Base-by-base conservation (phyloP, 2,888 invertebrate species). In the Pasiphila rectangulata region DNA sequence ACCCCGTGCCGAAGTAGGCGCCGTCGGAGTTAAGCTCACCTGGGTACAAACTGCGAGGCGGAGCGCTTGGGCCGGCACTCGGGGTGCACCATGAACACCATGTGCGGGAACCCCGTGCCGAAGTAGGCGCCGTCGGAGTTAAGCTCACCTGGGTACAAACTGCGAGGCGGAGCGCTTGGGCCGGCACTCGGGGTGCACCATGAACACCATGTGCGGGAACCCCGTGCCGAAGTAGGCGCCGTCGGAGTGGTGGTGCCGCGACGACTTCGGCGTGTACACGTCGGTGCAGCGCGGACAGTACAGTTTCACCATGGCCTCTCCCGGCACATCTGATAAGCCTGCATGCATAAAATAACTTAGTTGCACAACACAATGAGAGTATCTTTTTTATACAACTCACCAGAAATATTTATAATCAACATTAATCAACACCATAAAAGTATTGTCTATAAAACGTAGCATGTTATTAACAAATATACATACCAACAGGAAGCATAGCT, bases 281-380 rank as follows among this genome's bases (percentile, higher is more conserved):
- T 99, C 99, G 94, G 97, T 98, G 87, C 99, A 99, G 85, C 98
- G 98, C 20, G 99, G 99, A 81, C 99, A 99, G 87, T 99, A 99
- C 61, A 97, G 93, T 90, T 99, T 99, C 44, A 98, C 99, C 99
- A 99, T 99, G 34, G 98, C 97, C 87, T 99, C 99, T 39, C 99
- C 98, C 51, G 99, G 98, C 58, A 99, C 96, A 88, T 99, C 99
- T 19, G 98, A 98, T 63, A 99, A 90, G 62, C 99, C 97, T 96
- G 74, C 1, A 1, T 4, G 16, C n/a, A n/a, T n/a, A n/a, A n/a
- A n/a, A n/a, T n/a, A n/a, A n/a, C n/a, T n/a, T n/a, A n/a, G n/a
- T n/a, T n/a, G n/a, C n/a, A n/a, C n/a, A n/a, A n/a, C n/a, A n/a
- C n/a, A n/a, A n/a, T n/a, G n/a, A n/a, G n/a, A n/a, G n/a, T n/a